phyloP scores from a whole-genome alignment of 2,113 vertebrate genomes.

The Pseudopodoces humilis region DNA sequence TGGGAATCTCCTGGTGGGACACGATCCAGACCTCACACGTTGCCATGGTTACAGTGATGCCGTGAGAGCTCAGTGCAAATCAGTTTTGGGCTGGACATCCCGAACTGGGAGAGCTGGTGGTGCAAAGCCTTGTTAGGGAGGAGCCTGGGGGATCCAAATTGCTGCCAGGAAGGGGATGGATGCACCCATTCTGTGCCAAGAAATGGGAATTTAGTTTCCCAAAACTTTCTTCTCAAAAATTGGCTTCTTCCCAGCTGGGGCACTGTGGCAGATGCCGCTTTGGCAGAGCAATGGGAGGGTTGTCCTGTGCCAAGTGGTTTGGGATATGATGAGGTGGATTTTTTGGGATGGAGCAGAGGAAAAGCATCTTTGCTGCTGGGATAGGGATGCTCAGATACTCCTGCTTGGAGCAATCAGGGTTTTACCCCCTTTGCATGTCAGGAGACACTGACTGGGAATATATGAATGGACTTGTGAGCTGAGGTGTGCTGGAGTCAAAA shows the following conservation, averaged over 20 bases:
- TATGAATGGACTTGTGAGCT: not conserved
- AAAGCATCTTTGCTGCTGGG: not conserved
- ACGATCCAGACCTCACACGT: rapidly evolving
- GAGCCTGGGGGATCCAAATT: not conserved
- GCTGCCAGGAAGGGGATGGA: not conserved
- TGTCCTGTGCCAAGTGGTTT: not conserved
- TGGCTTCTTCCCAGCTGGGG: conserved; percentile 38
- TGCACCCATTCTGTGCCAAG: not conserved
- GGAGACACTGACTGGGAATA: not conserved
- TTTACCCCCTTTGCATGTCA: rapidly evolving
- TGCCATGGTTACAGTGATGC: not conserved
- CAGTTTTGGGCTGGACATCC: not conserved
- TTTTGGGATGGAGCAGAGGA: not conserved
- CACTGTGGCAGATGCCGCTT: not conserved
- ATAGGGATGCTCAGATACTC: not conserved
- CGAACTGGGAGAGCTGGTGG: not conserved
- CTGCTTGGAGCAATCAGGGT: rapidly evolving
- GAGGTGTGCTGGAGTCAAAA: not conserved
- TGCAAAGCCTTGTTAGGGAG: not conserved
- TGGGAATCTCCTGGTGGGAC: not conserved
- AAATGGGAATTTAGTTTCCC: not conserved
- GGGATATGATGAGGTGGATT: not conserved
- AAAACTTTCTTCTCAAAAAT: not conserved
- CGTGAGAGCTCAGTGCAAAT: not conserved
- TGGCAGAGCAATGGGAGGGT: not conserved